These are phyloP conservation scores for Mamestra configurata DNA, from an alignment of 1,140 invertebrate species.

Conservation along the genomic window DNA sequence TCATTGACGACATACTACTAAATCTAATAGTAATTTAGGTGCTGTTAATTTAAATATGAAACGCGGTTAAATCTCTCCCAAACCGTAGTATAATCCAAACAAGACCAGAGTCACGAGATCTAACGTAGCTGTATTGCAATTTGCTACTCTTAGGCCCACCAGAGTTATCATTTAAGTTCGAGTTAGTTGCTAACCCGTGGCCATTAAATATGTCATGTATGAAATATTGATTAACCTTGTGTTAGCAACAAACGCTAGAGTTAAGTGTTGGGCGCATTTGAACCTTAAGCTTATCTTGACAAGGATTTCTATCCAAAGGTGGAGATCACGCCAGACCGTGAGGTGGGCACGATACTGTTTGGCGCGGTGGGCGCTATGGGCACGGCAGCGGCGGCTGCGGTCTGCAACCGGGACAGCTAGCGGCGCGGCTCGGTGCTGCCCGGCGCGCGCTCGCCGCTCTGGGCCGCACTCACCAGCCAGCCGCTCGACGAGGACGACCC, in stretches of 20 bases:
- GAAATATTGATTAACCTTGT: no score
- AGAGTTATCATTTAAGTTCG: no score
- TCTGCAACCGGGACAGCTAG: constrained; percentile 87
- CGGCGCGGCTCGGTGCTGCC: constrained; percentile 84
- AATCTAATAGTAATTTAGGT: background rate
- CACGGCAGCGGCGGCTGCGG: constrained; percentile 81
- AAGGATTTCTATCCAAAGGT: constrained; percentile 72
- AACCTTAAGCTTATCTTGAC: background rate
- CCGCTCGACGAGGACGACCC: constrained; percentile 85
- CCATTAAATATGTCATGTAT: no score
- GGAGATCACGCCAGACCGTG: constrained; percentile 88
- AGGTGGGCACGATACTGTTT: constrained; percentile 84
- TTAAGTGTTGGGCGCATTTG: no score
- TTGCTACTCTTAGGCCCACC: no score
- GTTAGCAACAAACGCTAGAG: no score
- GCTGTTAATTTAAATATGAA: no score
- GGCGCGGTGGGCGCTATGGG: constrained; percentile 82
- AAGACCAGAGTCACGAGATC: no score
- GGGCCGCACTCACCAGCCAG: constrained; percentile 90
- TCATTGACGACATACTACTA: constrained; percentile 7
- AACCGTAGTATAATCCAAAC: no score
- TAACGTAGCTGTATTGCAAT: no score
- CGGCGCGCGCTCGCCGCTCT: constrained; percentile 89
- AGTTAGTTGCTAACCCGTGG: no score
- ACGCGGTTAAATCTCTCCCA: no score